Base-by-base conservation (phyloP, 2,888 invertebrate genomes). In the Drosophila suboccidentalis region DNA sequence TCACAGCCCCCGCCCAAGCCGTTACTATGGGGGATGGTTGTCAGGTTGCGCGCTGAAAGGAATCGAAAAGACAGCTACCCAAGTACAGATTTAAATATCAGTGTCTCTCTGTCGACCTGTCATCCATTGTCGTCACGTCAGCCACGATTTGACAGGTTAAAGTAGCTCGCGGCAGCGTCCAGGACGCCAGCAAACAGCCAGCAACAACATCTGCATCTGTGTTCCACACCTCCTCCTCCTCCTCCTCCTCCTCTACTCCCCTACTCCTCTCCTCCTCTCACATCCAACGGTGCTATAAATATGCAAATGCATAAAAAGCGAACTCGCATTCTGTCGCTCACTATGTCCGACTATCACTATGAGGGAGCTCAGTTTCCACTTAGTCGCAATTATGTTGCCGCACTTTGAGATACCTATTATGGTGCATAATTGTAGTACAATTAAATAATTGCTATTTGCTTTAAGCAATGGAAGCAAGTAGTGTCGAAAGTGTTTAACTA, bases 101-200 rank as follows among this genome's bases (percentile, higher is more conserved):
- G 36, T 51, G 41, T 19, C 39, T 55, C 44, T 11, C 43, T 58
- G 62, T 61, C 43, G 47, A 43, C 46, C 59, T 60, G 76, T 65
- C 76, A 71, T 41, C 68, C 63, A 46, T 72, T 68, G 73, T 57
- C 51, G 50, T 47, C 62, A 54, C 60, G 26, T 61, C 55, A 36
- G 43, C 66, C 36, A 53, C 55, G 63, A 72, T 71, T 68, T 78
- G 78, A 78, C 78, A 75, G 68, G 54, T 62, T 62, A 63, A 75
- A 80, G 70, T 70, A 58, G 72, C 70, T 60, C 53, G 50, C 32
- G 57, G 64, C 58, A 70, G 41, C 60, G 43, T 39, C 41, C 60
- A 58, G n/a, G 43, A 34, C 34, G 54, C 41, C 15, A 13, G 49
- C 34, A 50, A 11, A n/a, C n/a, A 38, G 38, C 22, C 36, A 32